phyloP scores from a whole-genome alignment of 2,113 vertebrate genomes.

The Hystrix cristata region DNA sequence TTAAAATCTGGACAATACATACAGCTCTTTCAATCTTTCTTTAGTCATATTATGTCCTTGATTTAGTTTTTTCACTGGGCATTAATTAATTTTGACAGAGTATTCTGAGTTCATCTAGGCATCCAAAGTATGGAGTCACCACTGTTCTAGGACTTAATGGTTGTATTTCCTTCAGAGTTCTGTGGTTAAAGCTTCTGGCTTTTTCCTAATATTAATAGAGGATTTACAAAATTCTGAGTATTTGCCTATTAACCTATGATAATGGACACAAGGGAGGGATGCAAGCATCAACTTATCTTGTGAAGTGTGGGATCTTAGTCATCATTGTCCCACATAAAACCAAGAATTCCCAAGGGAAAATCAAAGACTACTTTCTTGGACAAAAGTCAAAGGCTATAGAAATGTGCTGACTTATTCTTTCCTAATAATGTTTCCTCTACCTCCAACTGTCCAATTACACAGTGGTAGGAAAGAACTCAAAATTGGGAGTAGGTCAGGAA shows the following conservation, averaged over 20 bases:
- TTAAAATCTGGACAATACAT: neutral
- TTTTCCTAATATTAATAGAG: neutral
- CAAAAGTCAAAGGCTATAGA: slow-evolving; percentile 21
- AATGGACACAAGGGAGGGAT: neutral
- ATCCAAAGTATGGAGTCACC: slow-evolving; percentile 17
- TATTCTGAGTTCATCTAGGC: neutral
- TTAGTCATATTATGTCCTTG: neutral
- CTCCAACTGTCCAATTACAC: neutral
- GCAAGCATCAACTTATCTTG: neutral
- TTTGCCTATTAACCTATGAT: neutral
- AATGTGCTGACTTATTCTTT: neutral
- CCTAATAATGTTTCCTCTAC: neutral
- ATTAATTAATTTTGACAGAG: slow-evolving; percentile 10
- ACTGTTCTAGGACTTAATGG: neutral
- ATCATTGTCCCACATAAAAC: neutral
- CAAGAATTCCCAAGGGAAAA: neutral
- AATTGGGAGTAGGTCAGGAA: neutral
- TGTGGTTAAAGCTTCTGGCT: neutral
- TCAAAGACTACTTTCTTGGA: neutral
- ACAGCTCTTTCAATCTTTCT: neutral
- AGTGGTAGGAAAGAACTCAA: neutral
- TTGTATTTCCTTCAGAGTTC: slow-evolving; percentile 23
- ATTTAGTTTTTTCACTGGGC: slow-evolving; percentile 34
- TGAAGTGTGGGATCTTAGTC: neutral
- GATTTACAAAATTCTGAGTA: neutral